Evolutionary conservation across 2,113 vertebrate genomes (phyloP), one percentile per base, ranked within the genome.

Genomic region (Lagopus leucura): DNA sequence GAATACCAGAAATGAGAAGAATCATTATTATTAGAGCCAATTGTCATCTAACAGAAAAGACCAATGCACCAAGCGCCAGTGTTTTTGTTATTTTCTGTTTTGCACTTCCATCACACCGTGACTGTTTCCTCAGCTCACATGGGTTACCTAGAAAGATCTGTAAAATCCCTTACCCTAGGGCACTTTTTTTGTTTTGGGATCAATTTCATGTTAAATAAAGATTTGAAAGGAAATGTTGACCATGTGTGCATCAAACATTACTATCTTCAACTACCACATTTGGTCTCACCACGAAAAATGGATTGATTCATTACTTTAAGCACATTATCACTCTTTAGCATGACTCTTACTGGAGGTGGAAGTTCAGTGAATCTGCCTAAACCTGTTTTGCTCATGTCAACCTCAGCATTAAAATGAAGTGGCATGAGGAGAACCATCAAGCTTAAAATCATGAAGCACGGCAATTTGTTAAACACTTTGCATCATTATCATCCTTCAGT

Each of bases 301-400:
- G 92, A 95, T 71, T 63, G 81, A 96, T 91, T 95, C 72, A 86
- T 95, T 95, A 91, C 89, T 92, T 91, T 91, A 97, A 97, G 90
- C 86, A 89, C 92, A 96, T 93, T 92, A 96, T 91, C 91, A 66
- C 47, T 96, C 80, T 88, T 93, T 60, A 86, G 83, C 74, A 89
- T 93, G 92, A 97, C 92, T 86, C 75, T 84, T 61, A 74, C 77
- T 84, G 17, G 22, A 90, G 87, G 76, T 64, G 70, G 36, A 88
- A 88, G 77, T 93, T 90, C 90, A 88, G 89, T 2, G 10, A 94
- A 70, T 72, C 80, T 90, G 71, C 82, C 88, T 92, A 95, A 97
- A 95, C 63, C 93, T 85, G 74, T 94, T 96, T 73, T 81, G 65
- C 84, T 95, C 86, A 81, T 92, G 90, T 87, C 89, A 94, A 78